Evolutionary conservation across 2,797 vertebrate genomes (phyloP).

Genomic region (Scolopax bukidnonensis): DNA sequence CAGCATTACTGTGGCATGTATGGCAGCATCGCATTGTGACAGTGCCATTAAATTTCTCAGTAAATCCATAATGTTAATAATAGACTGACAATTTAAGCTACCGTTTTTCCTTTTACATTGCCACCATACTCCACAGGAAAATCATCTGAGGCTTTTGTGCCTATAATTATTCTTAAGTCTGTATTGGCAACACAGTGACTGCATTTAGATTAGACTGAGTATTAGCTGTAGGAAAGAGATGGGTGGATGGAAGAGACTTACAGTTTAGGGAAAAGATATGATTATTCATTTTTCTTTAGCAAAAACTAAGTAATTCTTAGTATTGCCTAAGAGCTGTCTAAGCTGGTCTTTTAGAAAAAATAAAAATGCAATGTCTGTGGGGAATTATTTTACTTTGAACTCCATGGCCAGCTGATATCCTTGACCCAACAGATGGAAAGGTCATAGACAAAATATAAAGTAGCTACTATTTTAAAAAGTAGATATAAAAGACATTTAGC

Average conservation of each 20-base stretch:
- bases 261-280: background rate
- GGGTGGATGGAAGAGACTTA: background rate
- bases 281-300: background rate
- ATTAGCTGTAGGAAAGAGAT: background rate
- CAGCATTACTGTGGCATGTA: background rate
- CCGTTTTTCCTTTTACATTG: background rate
- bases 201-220: background rate
- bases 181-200: background rate
- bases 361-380: background rate
- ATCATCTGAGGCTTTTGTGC: background rate
- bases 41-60: background rate
- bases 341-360: background rate
- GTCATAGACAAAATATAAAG: background rate
- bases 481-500: background rate
- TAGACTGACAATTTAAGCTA: background rate
- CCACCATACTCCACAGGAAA: background rate
- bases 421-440: background rate
- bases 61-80: background rate
- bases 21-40: background rate
- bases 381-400: background rate
- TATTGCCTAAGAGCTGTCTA: background rate
- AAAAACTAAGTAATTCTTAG: background rate
- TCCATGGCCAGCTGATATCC: background rate
- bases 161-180: background rate
- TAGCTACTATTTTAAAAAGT: background rate